These are phyloP conservation scores for Diadema setosum DNA, from an alignment of 35 echinoderm and acorn worm species.

Conservation along the genomic window DNA sequence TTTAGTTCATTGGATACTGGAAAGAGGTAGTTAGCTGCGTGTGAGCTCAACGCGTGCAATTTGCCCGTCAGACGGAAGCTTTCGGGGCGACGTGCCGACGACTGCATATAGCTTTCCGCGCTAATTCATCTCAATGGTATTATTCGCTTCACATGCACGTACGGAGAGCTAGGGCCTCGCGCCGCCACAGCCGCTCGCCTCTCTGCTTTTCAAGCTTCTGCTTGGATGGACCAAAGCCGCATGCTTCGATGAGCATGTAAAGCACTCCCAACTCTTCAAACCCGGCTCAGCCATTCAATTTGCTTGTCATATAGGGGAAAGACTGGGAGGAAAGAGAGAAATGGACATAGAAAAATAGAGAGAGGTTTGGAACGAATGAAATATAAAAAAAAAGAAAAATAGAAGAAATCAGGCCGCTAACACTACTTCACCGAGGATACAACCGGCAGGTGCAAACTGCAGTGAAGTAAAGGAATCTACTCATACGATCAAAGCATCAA, in stretches of 20 bases:
- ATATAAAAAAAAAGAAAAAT: neutral
- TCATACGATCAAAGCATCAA: no score
- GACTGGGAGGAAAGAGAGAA: neutral
- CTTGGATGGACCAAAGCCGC: neutral
- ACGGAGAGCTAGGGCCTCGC: neutral
- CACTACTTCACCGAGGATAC: neutral
- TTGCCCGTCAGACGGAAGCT: no score
- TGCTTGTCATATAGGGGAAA: neutral
- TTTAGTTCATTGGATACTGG: no score
- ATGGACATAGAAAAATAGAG: neutral
- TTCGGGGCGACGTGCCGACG: no score
- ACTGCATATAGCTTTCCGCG: neutral
- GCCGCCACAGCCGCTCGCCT: neutral
- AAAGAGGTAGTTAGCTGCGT: no score
- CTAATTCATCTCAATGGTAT: constrained; percentile 11
- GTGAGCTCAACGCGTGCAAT: no score
- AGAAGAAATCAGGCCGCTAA: neutral
- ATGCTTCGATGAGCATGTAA: constrained; percentile 14
- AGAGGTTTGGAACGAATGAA: neutral
- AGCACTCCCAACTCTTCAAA: neutral
- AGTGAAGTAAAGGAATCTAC: neutral
- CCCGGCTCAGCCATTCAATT: constrained; percentile 16
- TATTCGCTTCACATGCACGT: neutral
- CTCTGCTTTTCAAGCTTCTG: neutral
- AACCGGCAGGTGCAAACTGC: neutral